Conservation (phyloP, 2,113 vertebrate species). For the Notechis scutatus region DNA sequence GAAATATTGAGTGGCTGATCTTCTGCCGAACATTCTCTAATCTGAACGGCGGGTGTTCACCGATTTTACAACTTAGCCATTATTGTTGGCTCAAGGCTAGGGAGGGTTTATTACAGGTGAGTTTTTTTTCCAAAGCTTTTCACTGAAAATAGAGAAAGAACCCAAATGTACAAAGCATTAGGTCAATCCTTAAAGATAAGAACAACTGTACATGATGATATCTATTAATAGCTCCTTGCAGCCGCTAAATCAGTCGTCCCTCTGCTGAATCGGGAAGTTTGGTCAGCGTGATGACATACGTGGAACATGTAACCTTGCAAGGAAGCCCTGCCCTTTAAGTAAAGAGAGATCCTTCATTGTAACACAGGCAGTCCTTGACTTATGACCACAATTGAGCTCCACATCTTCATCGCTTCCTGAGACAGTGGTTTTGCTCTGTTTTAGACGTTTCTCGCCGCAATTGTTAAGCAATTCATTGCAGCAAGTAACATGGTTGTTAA, state of each 20-base stretch:
- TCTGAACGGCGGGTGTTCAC: background rate
- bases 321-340: background rate
- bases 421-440: no score
- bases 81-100: background rate
- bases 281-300: background rate
- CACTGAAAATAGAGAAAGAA: background rate
- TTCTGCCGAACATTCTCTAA: background rate
- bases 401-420: no score
- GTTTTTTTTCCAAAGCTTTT: background rate
- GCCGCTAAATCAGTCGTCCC: background rate
- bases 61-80: background rate
- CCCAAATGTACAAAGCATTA: background rate
- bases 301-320: background rate
- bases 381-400: no score
- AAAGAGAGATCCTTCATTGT: background rate
- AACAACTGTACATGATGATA: background rate
- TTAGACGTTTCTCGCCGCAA: no score
- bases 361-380: background rate
- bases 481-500: no score
- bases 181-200: background rate
- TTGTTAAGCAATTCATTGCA: no score
- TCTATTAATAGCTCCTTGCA: background rate
- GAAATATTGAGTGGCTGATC: background rate
- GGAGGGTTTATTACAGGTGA: constrained; percentile 11
- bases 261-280: background rate